Base-by-base conservation (phyloP, 2,888 invertebrate genomes). In the Leptura quadrifasciata region DNA sequence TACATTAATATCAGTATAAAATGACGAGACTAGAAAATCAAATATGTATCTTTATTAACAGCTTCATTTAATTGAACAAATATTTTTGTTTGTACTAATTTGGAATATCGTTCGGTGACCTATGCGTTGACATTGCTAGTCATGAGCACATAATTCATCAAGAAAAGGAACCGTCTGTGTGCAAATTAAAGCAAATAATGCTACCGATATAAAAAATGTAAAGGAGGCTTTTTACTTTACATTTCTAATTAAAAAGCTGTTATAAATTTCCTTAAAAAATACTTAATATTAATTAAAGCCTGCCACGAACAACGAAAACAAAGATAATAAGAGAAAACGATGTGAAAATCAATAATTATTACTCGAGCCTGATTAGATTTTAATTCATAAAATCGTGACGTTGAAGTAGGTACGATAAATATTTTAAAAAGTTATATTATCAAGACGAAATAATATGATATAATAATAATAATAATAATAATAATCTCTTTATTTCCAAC, bases 291-390 rank as follows among this genome's bases (percentile, higher is more conserved):
- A 60, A 60, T 47, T 47, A 47, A 47, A 60, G 3, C 31, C 12
- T 17, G 60, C 60, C 27, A 31, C 15, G 15, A 60, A 27, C 60
- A 21, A 27, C 1, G 8, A n/a, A 17, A 60, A 60, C 21, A 5
- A 31, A 57, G 9, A 20, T 21, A 15, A 8, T 20, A 12, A 24
- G 27, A 5, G 24, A 60, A 60, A 27, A 27, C 60, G 12, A n/a
- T 60, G 24, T 27, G 27, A 60, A 60, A 60, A 60, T 60, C 60
- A 60, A 60, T 60, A 58, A 24, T 58, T 27, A 27, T 47, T 47
- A 47, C 60, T 60, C 27, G 60, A 12, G 58, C 17, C 24, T 24
- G 58, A 21, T 24, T 24, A 60, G 21, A 60, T 24, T 60, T 60
- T 60, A 20, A 55, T 55, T 55, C 55, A 55, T 55, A 55, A 55